Evolutionary conservation across 2,797 vertebrate genomes (phyloP).

Genomic region (Acipenser transmontanus): DNA sequence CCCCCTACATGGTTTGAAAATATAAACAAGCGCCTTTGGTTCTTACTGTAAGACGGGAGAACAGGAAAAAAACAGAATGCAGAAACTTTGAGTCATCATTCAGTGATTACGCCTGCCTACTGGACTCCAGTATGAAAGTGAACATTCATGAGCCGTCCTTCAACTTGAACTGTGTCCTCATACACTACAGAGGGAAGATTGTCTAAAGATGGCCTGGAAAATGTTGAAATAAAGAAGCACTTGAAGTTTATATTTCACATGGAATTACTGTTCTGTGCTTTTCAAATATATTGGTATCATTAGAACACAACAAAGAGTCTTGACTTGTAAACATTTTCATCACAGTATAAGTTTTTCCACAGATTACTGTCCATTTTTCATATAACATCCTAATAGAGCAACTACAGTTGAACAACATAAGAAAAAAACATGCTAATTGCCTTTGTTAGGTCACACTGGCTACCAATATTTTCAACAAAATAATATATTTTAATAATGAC

Average conservation of each 20-base stretch:
- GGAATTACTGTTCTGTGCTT: constrained; percentile 53
- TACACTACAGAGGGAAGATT: constrained; percentile 65
- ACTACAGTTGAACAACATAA: background rate
- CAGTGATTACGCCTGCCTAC: constrained; percentile 60
- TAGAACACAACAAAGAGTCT: constrained; percentile 50
- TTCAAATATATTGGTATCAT: constrained; percentile 37
- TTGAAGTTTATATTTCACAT: constrained; percentile 45
- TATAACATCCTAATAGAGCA: constrained; percentile 18
- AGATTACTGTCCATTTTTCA: constrained; percentile 35
- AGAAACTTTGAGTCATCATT: constrained; percentile 64
- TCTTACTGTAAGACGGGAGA: background rate
- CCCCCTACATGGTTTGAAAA: no score
- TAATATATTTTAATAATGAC: no score
- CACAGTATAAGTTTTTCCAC: constrained; percentile 32
- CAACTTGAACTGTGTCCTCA: constrained; percentile 41
- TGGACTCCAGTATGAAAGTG: constrained; percentile 66
- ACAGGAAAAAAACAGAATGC: constrained; percentile 7
- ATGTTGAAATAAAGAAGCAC: constrained; percentile 61
- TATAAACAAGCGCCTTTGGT: background rate
- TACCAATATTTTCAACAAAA: no score
- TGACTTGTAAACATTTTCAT: constrained; percentile 37
- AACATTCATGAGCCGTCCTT: constrained; percentile 65
- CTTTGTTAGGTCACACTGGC: constrained; percentile 25
- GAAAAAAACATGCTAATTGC: no score
- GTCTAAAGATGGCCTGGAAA: constrained; percentile 75